Evolutionary conservation across 2,797 vertebrate species (phyloP).

Genomic region (Sarcoramphus papa): DNA sequence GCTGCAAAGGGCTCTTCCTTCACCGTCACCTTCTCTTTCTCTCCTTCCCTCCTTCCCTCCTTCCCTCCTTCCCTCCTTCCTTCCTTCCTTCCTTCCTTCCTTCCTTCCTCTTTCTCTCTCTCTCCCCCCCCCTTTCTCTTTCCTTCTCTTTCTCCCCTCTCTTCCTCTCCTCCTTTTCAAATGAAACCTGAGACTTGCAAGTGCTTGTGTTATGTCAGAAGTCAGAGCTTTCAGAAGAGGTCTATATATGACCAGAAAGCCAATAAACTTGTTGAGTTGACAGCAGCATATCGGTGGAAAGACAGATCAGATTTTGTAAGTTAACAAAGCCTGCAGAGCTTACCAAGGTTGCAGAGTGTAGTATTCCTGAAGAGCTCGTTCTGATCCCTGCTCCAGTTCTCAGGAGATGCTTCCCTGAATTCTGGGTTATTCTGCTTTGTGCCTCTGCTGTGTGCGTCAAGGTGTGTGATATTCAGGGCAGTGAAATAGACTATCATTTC

Average conservation of each 20-base stretch:
- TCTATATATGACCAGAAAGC: background rate
- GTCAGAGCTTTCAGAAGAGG: background rate
- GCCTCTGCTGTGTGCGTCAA: background rate
- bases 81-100: too few relatives aligned
- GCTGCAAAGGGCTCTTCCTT: background rate
- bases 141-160: too few relatives aligned
- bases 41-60: too few relatives aligned
- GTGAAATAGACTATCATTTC: background rate
- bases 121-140: fast-evolving
- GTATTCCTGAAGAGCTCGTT: background rate
- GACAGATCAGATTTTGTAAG: background rate
- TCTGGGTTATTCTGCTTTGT: conserved; percentile 1
- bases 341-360: background rate
- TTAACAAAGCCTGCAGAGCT: background rate
- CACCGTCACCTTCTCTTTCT: too few relatives aligned
- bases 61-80: background rate
- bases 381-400: background rate
- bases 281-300: background rate
- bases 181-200: background rate
- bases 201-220: background rate
- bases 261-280: background rate
- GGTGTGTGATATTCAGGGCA: background rate
- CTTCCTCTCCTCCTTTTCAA: background rate
- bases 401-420: background rate
- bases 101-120: background rate